Evolutionary conservation across 2,797 vertebrate genomes (phyloP).

Genomic region (Sylvia borin): DNA sequence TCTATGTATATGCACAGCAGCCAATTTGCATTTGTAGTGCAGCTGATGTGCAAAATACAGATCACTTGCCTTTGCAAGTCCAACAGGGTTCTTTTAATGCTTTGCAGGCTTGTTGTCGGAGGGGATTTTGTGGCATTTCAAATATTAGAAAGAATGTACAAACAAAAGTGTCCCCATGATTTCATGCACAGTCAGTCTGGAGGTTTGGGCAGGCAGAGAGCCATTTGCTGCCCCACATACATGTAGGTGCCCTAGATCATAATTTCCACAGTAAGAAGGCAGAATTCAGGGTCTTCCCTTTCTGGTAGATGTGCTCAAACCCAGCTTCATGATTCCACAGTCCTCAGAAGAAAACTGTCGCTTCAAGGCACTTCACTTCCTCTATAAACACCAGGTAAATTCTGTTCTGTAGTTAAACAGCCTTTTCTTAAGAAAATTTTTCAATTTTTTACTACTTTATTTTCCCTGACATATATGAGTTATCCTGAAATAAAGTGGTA

Average conservation of each 20-base stretch:
- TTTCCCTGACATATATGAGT: not conserved
- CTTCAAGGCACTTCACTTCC: not conserved
- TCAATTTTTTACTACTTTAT: not conserved
- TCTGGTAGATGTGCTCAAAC: not conserved
- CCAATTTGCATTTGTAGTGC: not conserved
- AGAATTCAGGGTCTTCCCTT: not conserved
- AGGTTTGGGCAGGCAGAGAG: fast-evolving
- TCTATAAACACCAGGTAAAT: not conserved
- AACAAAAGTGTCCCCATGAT: not conserved
- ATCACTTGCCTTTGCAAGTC: not conserved
- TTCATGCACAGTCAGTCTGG: not conserved
- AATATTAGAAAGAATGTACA: not conserved
- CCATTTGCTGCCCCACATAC: not conserved
- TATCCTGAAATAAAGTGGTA: not conserved
- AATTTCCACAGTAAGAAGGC: not conserved
- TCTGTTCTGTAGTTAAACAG: not conserved
- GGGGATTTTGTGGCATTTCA: not conserved
- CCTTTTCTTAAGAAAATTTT: not conserved
- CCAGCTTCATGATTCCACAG: not conserved
- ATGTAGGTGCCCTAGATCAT: not conserved
- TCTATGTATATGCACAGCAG: fast-evolving
- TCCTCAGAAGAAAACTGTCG: not conserved
- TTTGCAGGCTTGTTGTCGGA: not conserved
- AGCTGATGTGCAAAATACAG: not conserved
- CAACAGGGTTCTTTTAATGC: not conserved